Conservation (phyloP, 2,113 vertebrate species). For the Pimephales promelas region DNA sequence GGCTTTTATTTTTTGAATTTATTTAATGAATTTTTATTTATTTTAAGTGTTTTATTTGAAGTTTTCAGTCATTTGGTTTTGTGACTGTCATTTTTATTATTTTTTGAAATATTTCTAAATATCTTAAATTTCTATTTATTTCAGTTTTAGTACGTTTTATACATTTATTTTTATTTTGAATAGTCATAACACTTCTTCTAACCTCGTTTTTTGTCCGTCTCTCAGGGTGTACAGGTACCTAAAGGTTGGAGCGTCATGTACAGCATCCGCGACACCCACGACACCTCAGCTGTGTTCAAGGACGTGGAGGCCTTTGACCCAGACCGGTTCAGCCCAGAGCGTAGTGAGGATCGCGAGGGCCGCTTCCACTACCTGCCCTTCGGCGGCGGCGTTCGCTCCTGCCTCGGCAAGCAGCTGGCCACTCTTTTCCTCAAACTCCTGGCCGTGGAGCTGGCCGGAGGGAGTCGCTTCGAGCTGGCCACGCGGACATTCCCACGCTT, state of each 20-base stretch:
- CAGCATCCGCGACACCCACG: conserved; percentile 97
- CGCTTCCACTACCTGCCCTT: conserved; percentile 98
- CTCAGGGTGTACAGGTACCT: conserved; percentile 95
- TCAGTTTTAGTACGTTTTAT: too few species aligned
- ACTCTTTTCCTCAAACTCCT: conserved; percentile 92
- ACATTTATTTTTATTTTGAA: background rate
- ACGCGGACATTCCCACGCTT: conserved; percentile 90
- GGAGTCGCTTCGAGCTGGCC: conserved; percentile 93
- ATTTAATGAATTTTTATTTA: background rate
- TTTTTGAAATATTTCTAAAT: background rate
- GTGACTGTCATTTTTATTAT: background rate
- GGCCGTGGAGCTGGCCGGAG: conserved; percentile 91
- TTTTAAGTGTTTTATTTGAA: background rate
- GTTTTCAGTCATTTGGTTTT: background rate
- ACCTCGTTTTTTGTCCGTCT: background rate
- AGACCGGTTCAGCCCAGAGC: conserved; percentile 90
- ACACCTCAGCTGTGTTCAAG: conserved; percentile 92
- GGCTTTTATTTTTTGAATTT: background rate
- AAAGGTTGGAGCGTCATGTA: conserved; percentile 99
- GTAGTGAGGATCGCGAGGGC: conserved; percentile 90
- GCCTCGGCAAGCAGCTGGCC: conserved; percentile 95
- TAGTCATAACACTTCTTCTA: background rate
- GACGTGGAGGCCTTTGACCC: conserved; percentile 91
- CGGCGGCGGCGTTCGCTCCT: conserved; percentile 90
- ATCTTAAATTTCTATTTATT: background rate